These are phyloP conservation scores for Psettodes erumei DNA, from an alignment of 2,113 vertebrate species.

Conservation along the genomic window DNA sequence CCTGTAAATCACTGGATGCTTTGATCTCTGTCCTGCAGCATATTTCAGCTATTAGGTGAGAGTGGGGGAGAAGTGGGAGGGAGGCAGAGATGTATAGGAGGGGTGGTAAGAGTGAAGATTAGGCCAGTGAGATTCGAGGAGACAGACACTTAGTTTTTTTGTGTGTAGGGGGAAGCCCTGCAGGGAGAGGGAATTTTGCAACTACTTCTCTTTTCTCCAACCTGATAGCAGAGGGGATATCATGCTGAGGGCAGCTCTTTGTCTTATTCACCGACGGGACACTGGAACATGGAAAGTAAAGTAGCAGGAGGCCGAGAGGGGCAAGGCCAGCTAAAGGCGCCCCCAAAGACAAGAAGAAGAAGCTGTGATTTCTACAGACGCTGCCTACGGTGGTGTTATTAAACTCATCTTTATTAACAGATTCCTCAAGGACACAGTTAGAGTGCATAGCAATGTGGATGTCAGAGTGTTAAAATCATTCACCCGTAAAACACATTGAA, in stretches of 20 bases:
- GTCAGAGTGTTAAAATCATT: neutral
- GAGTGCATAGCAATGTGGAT: slow-evolving; percentile 17
- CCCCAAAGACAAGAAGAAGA: slow-evolving; percentile 25
- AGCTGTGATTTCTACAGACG: slow-evolving; percentile 27
- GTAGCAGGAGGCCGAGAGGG: slow-evolving; percentile 33
- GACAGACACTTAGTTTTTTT: slow-evolving; percentile 16
- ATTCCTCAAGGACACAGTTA: slow-evolving; percentile 27
- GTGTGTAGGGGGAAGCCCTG: slow-evolving; percentile 18
- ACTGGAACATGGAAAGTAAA: slow-evolving; percentile 21
- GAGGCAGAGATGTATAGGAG: neutral
- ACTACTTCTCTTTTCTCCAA: slow-evolving; percentile 32
- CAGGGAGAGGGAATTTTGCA: slow-evolving; percentile 34
- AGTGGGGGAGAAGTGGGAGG: neutral
- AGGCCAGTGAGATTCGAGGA: slow-evolving; percentile 13
- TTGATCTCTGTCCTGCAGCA: slow-evolving; percentile 56
- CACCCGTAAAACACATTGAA: neutral
- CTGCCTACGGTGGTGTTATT: slow-evolving; percentile 26
- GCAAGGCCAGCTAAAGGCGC: neutral
- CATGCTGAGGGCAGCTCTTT: slow-evolving; percentile 61
- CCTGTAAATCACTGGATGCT: slow-evolving; percentile 50
- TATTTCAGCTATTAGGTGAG: slow-evolving; percentile 17
- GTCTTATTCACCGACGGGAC: slow-evolving; percentile 25
- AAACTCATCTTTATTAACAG: slow-evolving; percentile 47
- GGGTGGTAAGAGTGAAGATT: neutral
- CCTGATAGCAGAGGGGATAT: slow-evolving; percentile 51